Percentiles rank a stretch among this genome's conserved stretches.
These are phyloP conservation scores for Gopherus evgoodei DNA, from an alignment of 2,113 vertebrate species.

Conservation along the genomic window DNA sequence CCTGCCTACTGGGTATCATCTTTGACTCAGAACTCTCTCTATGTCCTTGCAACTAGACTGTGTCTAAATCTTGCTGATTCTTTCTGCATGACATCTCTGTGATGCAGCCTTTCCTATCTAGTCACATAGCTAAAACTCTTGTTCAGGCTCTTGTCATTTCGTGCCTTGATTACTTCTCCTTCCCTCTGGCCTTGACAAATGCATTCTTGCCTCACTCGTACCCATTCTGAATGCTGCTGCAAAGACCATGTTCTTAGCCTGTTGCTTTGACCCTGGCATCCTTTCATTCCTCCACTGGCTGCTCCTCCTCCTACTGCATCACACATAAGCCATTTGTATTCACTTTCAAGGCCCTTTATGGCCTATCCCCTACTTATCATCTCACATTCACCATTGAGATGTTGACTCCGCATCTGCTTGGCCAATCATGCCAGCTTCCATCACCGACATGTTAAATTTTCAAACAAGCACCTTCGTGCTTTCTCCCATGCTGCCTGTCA, in stretches of 20 bases:
- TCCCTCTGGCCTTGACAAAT: too few relatives aligned
- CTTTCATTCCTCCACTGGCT: not conserved
- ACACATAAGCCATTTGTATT: not conserved
- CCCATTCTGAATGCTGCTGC: too few relatives aligned
- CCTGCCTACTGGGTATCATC: not conserved
- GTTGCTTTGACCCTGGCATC: not conserved
- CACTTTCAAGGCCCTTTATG: not conserved
- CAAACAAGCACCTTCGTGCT: not conserved
- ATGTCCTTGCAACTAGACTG: not conserved
- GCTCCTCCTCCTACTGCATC: not conserved
- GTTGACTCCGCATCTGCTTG: not conserved
- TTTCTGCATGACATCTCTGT: fast-evolving
- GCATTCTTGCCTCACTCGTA: too few relatives aligned
- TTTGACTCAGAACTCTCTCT: not conserved
- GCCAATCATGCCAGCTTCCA: not conserved
- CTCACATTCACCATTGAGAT: not conserved
- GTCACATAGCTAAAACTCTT: not conserved
- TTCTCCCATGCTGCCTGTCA: not conserved
- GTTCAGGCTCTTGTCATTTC: too few relatives aligned
- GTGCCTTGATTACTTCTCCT: too few relatives aligned
- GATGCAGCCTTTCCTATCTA: not conserved
- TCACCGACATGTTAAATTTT: not conserved
- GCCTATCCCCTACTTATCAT: too few relatives aligned
- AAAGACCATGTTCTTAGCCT: not conserved
- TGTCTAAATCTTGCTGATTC: not conserved